Base-by-base conservation (phyloP, 2,113 vertebrate species). In the Ginglymostoma cirratum region DNA sequence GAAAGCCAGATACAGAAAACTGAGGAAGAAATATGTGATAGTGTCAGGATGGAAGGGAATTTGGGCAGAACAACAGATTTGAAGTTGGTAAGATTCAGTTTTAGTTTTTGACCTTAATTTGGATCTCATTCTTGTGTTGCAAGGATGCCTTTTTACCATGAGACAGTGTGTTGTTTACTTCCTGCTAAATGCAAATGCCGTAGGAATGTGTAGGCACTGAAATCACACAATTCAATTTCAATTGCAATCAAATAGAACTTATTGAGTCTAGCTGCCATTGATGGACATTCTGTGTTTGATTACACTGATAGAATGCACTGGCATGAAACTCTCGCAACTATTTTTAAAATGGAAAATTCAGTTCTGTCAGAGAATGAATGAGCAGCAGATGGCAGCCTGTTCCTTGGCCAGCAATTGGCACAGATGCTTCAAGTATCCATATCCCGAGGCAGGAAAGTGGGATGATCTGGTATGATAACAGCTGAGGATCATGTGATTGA, bases 401-500 rank as follows among this genome's bases (percentile, higher is more conserved):
- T 78, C 67, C 96, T 83, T 96, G 96, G 24, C 76, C 96, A 83
- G 24, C 96, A 96, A 96, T 96, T 97, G 96, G 94, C 97, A 92
- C 76, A 96, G 96, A 96, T 97, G 96, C 95, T 96, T 67, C 90
- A 96, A 38, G 95, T 97, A 95, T 95, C 95, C 96, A 96, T 96
- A 96, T 96, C 10, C 23, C 67, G 96, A 67, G 78, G 97, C 97
- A 96, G 65, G 21, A 96, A 97, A 97, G 96, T 66, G 87, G 96
- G 92, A 85, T 97, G 96, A 97, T 97, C 96, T 97, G 96, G 96
- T 96, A 96, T 96, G 96, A 87, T 96, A 97, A 96, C 96, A 97
- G 97, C 96, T 97, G 97, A 98, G 96, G 89, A 96, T 97, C 69
- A 97, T 96, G 96, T 96, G 96, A 96, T 97, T 96, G 96, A 96